Conservation (phyloP, 2,888 invertebrate genomes). For the Ellobium chinense region DNA sequence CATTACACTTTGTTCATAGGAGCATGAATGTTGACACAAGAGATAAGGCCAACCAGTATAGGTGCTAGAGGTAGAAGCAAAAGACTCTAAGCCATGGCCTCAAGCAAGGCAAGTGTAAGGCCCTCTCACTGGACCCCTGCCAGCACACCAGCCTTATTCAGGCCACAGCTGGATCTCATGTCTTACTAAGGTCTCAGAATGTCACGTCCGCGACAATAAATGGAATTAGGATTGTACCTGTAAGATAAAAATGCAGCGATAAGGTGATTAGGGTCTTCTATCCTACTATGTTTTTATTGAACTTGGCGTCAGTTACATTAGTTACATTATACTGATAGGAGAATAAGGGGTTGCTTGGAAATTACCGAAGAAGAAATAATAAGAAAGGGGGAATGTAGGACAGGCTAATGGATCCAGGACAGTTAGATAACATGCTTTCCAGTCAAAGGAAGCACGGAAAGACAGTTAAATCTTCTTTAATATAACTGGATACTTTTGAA, state of each 20-base stretch:
- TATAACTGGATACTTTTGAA: no score
- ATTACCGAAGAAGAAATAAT: no score
- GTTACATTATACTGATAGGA: no score
- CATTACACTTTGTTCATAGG: neutral
- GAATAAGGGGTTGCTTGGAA: no score
- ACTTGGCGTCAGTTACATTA: no score
- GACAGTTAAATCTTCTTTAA: no score
- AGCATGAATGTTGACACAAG: neutral
- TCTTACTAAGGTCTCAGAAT: neutral
- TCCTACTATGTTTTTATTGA: no score
- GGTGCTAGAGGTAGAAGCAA: neutral
- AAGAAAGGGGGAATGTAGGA: no score
- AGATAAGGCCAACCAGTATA: neutral
- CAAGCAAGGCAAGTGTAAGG: neutral
- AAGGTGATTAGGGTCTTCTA: no score
- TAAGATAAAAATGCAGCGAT: neutral
- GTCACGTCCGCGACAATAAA: neutral
- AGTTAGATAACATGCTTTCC: no score
- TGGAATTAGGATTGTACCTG: neutral
- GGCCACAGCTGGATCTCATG: neutral
- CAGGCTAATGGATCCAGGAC: no score
- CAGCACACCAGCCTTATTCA: neutral
- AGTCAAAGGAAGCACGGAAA: no score
- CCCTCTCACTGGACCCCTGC: neutral
- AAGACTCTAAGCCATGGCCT: neutral